These are phyloP conservation scores for Mus spretus DNA, from an alignment of 2,797 vertebrate species.

Conservation along the genomic window DNA sequence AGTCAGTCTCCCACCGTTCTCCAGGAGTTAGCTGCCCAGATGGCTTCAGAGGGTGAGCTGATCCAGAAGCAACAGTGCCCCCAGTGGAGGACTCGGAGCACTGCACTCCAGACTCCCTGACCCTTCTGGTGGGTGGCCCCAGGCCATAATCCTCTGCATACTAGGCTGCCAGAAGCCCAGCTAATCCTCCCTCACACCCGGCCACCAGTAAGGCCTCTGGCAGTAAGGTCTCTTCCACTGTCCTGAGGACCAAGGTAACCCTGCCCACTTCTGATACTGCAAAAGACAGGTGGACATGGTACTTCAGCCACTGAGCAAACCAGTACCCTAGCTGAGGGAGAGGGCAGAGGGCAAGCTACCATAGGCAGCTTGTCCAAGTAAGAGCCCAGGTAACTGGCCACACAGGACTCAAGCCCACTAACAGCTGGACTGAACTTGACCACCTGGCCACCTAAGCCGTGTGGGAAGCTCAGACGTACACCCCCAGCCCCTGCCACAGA, in stretches of 20 bases:
- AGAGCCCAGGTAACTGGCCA: background rate
- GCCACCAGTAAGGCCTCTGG: background rate
- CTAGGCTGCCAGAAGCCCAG: background rate
- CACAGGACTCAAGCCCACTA: background rate
- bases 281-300: too few species aligned
- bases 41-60: background rate
- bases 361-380: background rate
- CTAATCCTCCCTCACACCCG: background rate
- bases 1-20: background rate
- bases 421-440: background rate
- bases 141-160: background rate
- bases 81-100: background rate
- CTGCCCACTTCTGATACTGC: background rate
- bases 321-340: background rate
- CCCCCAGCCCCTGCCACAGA: background rate
- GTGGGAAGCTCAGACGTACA: background rate
- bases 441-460: background rate
- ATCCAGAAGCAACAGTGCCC: background rate
- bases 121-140: background rate
- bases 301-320: background rate
- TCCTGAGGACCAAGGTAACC: background rate
- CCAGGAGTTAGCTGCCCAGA: background rate
- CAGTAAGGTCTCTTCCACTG: rapidly evolving
- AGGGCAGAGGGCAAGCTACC: rapidly evolving
- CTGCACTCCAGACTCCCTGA: too few species aligned